Conservation (phyloP, 2,113 vertebrate genomes). For the Cathartes aura region DNA sequence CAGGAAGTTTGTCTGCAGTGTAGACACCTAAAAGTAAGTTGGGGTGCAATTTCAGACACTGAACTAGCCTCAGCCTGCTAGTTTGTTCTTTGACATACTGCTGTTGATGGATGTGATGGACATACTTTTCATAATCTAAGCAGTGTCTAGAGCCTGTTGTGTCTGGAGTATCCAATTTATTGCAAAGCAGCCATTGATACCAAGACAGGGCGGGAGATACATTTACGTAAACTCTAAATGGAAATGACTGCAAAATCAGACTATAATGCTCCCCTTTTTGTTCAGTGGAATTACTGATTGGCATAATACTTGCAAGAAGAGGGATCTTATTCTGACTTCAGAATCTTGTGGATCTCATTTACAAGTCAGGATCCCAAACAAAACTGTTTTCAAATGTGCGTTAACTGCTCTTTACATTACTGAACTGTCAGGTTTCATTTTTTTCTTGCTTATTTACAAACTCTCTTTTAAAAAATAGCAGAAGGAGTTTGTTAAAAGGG, state of each 20-base stretch:
- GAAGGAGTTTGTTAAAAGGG: neutral
- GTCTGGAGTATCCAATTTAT: neutral
- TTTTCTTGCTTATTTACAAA: neutral
- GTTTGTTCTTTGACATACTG: neutral
- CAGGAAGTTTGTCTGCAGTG: neutral
- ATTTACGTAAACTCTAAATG: neutral
- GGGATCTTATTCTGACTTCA: neutral
- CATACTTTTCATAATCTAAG: neutral
- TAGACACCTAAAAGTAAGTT: neutral
- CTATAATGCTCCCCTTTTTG: neutral
- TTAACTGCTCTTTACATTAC: neutral
- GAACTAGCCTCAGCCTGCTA: neutral
- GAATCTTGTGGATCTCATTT: neutral
- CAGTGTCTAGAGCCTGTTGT: neutral
- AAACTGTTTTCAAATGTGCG: neutral
- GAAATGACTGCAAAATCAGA: neutral
- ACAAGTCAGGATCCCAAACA: neutral
- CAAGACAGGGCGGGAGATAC: neutral
- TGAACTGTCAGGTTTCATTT: neutral
- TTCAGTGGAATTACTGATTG: neutral
- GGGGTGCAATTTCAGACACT: neutral
- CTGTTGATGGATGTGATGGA: neutral
- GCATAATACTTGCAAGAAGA: neutral
- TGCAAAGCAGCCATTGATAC: neutral
- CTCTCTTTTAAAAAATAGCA: neutral